Conservation (phyloP, 2,888 invertebrate species). For the Formica aserva region DNA sequence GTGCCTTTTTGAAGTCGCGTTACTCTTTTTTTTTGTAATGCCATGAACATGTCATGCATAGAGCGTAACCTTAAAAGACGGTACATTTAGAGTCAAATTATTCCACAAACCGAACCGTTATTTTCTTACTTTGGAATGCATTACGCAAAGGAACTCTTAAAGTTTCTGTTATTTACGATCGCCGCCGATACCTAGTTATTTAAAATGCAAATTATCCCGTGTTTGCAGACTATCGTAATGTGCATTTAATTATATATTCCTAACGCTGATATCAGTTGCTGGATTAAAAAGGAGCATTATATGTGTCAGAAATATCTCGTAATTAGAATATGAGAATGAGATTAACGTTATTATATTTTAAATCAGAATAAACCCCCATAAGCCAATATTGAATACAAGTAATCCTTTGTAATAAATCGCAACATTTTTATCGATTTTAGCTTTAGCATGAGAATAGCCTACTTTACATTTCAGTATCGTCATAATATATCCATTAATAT, state of each 20-base stretch:
- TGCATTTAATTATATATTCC: conserved; percentile 63
- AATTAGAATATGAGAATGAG: conserved; percentile 52
- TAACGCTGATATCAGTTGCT: conserved; percentile 36
- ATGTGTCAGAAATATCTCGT: conserved; percentile 50
- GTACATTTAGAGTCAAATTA: conserved; percentile 31
- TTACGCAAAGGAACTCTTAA: conserved; percentile 33
- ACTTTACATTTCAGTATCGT: conserved; percentile 6
- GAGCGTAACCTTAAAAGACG: conserved; percentile 27
- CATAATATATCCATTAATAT: conserved; percentile 40
- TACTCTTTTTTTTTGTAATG: conserved; percentile 23
- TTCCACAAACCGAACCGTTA: not conserved
- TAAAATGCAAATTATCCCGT: conserved; percentile 69
- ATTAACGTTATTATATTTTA: conserved; percentile 48
- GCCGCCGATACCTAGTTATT: conserved; percentile 63
- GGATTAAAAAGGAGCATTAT: conserved; percentile 55
- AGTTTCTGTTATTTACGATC: conserved; percentile 65
- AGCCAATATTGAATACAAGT: conserved; percentile 44
- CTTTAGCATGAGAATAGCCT: conserved; percentile 23
- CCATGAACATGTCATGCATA: conserved; percentile 21
- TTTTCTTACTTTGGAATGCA: conserved; percentile 17
- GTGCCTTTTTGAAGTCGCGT: conserved; percentile 36
- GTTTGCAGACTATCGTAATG: conserved; percentile 46
- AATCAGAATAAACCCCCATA: conserved; percentile 33
- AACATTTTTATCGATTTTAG: conserved; percentile 45
- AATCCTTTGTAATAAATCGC: conserved; percentile 49